phyloP scores from a whole-genome alignment of 2,888 invertebrate species.

The Archips crataeganus region DNA sequence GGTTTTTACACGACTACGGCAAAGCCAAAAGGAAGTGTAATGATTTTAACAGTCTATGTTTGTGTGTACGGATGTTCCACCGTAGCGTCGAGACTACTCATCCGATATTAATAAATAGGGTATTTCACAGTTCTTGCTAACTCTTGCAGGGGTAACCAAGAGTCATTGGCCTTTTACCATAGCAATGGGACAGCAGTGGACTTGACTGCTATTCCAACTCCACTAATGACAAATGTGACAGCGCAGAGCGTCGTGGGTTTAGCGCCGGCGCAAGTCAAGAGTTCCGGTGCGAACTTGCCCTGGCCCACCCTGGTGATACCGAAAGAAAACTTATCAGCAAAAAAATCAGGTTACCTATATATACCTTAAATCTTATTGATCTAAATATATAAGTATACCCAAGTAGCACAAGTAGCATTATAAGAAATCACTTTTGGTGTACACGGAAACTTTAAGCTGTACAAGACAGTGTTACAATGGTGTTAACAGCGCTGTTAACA shows the following conservation, averaged over 20 bases:
- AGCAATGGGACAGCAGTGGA: conserved; percentile 69
- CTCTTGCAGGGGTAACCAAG: conserved; percentile 66
- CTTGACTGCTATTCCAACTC: conserved; percentile 61
- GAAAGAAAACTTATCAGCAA: neutral
- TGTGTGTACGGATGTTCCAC: too few relatives aligned
- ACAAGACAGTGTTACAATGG: too few relatives aligned
- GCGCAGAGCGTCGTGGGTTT: conserved; percentile 70
- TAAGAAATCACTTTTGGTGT: too few relatives aligned
- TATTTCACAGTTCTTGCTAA: neutral
- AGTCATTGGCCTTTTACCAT: conserved; percentile 69
- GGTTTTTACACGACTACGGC: too few relatives aligned
- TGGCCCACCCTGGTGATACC: conserved; percentile 49
- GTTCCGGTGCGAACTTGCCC: conserved; percentile 43
- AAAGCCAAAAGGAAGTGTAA: too few relatives aligned
- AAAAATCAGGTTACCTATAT: conserved; percentile 20
- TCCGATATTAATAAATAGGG: too few relatives aligned
- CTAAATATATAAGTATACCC: too few relatives aligned
- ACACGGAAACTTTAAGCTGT: too few relatives aligned
- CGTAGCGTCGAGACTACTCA: too few relatives aligned
- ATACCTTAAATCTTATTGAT: neutral
- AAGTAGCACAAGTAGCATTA: too few relatives aligned
- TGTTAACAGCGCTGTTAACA: too few relatives aligned
- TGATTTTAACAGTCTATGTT: too few relatives aligned
- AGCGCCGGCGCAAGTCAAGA: conserved; percentile 53
- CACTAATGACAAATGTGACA: conserved; percentile 73